phyloP scores from a whole-genome alignment of 2,797 vertebrate genomes.

The Myotis findleyi region DNA sequence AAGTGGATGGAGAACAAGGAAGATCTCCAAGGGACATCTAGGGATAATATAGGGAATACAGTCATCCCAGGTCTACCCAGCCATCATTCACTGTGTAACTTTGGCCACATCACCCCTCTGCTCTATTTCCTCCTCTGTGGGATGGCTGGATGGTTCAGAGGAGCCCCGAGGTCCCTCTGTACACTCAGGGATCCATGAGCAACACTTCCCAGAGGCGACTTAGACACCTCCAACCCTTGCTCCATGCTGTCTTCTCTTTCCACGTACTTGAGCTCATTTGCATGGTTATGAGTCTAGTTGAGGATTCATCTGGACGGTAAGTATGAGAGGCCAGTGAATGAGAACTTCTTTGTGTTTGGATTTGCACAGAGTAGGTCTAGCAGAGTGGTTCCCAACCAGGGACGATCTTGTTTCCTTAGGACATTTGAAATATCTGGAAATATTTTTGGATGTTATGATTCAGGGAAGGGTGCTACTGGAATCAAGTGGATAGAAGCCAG shows the following conservation, averaged over 20 bases:
- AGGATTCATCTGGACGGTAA: neutral
- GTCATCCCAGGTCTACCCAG: no score
- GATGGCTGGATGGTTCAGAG: neutral
- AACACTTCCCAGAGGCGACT: neutral
- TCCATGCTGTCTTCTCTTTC: neutral
- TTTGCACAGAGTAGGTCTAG: neutral
- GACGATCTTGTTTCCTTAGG: neutral
- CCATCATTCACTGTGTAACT: neutral
- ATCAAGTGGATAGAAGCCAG: neutral
- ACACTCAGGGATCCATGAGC: neutral
- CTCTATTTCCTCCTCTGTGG: neutral
- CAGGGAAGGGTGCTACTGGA: neutral
- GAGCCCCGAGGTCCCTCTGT: neutral
- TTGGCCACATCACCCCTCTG: neutral
- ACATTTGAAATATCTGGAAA: constrained; percentile 5
- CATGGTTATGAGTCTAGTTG: neutral
- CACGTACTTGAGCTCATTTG: neutral
- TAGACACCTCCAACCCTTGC: neutral
- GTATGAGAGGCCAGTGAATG: neutral
- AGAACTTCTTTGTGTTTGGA: neutral
- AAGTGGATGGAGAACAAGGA: neutral
- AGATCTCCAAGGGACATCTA: neutral
- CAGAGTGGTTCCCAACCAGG: neutral
- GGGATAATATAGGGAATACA: neutral
- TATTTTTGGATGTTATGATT: neutral